Conservation (phyloP, 2,888 invertebrate species). For the Amphipyra tragopoginis region DNA sequence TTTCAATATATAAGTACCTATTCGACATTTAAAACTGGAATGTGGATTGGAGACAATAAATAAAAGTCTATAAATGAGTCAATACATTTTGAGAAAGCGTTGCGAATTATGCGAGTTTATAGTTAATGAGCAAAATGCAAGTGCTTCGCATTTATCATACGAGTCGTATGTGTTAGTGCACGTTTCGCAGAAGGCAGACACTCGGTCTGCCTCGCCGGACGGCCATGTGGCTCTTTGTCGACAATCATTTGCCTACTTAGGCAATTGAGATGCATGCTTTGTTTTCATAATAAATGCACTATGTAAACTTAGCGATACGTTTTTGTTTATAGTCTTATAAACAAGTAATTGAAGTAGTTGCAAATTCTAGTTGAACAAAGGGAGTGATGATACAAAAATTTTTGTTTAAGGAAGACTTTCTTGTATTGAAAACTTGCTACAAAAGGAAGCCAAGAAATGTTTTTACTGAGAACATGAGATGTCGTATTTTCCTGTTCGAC, state of each 20-base stretch:
- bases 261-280: constrained; percentile 61
- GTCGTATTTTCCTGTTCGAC: constrained; percentile 43
- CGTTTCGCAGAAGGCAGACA: constrained; percentile 79
- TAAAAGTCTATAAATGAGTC: constrained; percentile 17
- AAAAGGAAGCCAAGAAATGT: constrained; percentile 24
- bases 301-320: constrained; percentile 13
- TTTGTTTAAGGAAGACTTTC: constrained; percentile 22
- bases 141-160: constrained; percentile 45
- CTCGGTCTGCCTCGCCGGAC: constrained; percentile 74
- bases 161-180: constrained; percentile 49
- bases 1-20: constrained; percentile 10
- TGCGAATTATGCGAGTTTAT: constrained; percentile 16
- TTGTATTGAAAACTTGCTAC: constrained; percentile 19
- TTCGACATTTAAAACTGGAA: constrained; percentile 14
- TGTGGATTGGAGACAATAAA: constrained; percentile 15
- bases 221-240: constrained; percentile 54
- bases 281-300: constrained; percentile 34
- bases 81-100: constrained; percentile 42
- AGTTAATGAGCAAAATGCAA: constrained; percentile 41
- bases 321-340: not conserved
- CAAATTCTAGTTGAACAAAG: not conserved
- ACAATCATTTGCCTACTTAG: constrained; percentile 68
- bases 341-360: not conserved
- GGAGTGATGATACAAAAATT: constrained; percentile 6
- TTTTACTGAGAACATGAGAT: constrained; percentile 29